Base-by-base conservation (phyloP, 2,113 vertebrate genomes). In the Poeciliopsis retropinna region DNA sequence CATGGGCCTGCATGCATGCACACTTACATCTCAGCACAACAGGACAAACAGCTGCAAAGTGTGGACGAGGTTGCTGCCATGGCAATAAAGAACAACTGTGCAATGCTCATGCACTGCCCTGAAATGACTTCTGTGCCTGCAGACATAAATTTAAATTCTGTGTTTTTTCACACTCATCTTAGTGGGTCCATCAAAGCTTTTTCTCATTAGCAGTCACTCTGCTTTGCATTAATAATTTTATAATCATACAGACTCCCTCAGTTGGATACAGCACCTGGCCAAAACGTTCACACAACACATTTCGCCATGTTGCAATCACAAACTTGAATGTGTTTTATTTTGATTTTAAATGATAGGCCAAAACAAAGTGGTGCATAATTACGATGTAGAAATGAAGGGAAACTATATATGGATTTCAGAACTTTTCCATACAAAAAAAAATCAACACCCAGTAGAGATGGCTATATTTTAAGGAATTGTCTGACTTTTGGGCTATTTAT, bases 21-120 rank as follows among this genome's bases (percentile, higher is more conserved):
- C 68, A 70, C 69, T 69, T 47, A 82, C 29, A 80, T 62, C 19
- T 79, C 67, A 76, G 30, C 29, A 57, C 77, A 70, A 64, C 85
- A 75, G 78, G 80, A 89, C 84, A 82, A 84, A 85, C 88, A 91
- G 89, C 87, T 90, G 87, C 82, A 76, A 67, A 0, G 19, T 85
- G 83, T 79, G 76, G 75, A 85, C 60, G 70, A 70, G 64, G 54
- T 29, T 63, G 80, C 75, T 85, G 68, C 69, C 82, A 83, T 88
- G 83, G 72, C 88, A 88, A 88, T 87, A 72, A 71, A 31, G 32
- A 80, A 88, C 78, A 89, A 81, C 78, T 78, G 70, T 5, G 75
- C 85, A 79, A 88, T 69, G 75, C 60, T 78, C 81, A 82, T 66
- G 74, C 81, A 67, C 73, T 81, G 87, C 79, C 82, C 85, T 82